Evolutionary conservation across 2,888 invertebrate species (phyloP).

Genomic region (Polydrusus cervinus): DNA sequence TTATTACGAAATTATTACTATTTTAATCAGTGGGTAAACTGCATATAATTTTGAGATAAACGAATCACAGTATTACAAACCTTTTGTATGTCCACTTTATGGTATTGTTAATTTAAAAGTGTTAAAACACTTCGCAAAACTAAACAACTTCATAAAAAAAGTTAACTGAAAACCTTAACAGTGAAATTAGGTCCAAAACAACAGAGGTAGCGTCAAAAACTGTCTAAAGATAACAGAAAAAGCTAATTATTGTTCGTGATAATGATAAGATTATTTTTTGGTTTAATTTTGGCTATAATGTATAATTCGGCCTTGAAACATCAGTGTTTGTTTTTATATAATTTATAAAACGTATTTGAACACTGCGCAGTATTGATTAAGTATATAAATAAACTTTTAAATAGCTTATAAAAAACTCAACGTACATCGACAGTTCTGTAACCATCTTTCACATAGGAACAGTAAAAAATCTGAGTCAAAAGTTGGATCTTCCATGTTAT

Average conservation of each 20-base stretch:
- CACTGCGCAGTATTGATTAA: slow-evolving; percentile 5
- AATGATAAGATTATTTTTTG: slow-evolving; percentile 51
- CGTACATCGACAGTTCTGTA: too few relatives aligned
- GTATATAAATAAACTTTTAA: too few relatives aligned
- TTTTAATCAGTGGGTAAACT: background rate
- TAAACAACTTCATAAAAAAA: slow-evolving; percentile 5
- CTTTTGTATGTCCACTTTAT: slow-evolving; percentile 31
- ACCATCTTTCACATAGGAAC: too few relatives aligned
- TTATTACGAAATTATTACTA: background rate
- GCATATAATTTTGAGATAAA: background rate
- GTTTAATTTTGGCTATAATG: slow-evolving; percentile 37
- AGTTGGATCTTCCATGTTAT: too few relatives aligned
- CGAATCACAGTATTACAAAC: background rate
- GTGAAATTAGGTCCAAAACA: slow-evolving; percentile 35
- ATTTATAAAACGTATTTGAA: slow-evolving; percentile 1
- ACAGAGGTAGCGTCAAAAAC: slow-evolving; percentile 40
- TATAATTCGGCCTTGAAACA: slow-evolving; percentile 32
- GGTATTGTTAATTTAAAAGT: background rate
- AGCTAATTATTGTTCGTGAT: slow-evolving; percentile 47
- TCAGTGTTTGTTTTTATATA: slow-evolving; percentile 10
- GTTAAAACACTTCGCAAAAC: background rate
- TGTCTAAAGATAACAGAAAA: slow-evolving; percentile 49
- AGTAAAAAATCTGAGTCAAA: too few relatives aligned
- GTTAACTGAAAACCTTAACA: background rate
- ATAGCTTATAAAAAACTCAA: too few relatives aligned